Percentiles rank a stretch among this genome's conserved stretches.
These are phyloP conservation scores for Apodemia duryi DNA, from an alignment of 2,888 invertebrate species.

Conservation along the genomic window DNA sequence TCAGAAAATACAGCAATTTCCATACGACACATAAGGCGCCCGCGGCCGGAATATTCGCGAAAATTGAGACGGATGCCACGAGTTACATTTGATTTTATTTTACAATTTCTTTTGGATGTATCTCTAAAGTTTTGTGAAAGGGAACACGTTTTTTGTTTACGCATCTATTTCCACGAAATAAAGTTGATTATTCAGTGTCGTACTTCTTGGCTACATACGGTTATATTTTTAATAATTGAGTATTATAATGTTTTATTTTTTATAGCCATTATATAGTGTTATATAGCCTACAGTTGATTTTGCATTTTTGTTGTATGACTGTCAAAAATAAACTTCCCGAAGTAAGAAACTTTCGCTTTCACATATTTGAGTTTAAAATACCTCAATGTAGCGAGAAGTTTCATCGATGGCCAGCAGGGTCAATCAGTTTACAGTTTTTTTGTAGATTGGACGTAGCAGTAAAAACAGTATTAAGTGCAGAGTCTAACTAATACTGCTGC, in stretches of 20 bases:
- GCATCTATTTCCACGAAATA: not conserved
- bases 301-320: no score
- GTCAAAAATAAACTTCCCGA: no score
- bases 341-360: no score
- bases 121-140: constrained; percentile 31
- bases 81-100: constrained; percentile 74
- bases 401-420: no score
- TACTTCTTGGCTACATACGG: not conserved
- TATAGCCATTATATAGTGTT: no score
- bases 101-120: constrained; percentile 65
- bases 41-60: constrained; percentile 34
- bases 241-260: not conserved
- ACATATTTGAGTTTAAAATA: no score
- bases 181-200: constrained; percentile 5
- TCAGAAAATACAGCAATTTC: constrained; percentile 19
- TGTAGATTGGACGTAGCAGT: no score
- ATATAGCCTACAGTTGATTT: no score
- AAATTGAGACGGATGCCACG: constrained; percentile 61
- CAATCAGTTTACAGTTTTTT: no score
- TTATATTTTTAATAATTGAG: not conserved
- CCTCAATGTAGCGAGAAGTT: no score
- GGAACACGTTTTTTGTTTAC: not conserved
- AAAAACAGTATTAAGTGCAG: no score
- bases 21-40: constrained; percentile 40
- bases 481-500: no score